Evolutionary conservation across 2,797 vertebrate genomes (phyloP), one percentile per base, ranked within the genome.

Genomic region (Lagodon rhomboides): DNA sequence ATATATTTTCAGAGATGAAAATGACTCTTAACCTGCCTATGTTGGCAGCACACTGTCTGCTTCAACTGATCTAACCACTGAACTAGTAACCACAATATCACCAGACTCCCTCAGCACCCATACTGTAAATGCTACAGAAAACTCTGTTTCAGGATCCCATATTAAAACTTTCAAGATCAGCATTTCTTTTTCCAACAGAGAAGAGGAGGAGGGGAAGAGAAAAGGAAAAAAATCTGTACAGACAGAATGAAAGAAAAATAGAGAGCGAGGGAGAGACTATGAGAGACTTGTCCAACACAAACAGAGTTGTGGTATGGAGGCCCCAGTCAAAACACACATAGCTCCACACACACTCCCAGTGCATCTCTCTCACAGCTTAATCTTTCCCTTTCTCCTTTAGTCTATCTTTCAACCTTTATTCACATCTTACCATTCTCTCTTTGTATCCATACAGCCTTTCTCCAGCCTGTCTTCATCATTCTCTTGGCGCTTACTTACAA

Each of bases 231-330:
- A 25, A 68, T 25, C 71, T 73, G 25, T 15, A 59, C 27, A 73
- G 79, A 83, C 75, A 66, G 47, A 91, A 72, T 58, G 64, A 72
- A 84, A 89, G 80, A 80, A 80, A 85, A 83, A 83, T 59, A 79
- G 56, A 71, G 58, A 55, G 13, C 54, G 34, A 38, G 22, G 56
- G 22, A 50, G 47, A 50, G 60, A 84, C 73, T 44, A 62, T 68
- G 73, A 74, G 63, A 65, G 68, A 59, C 25, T 46, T 75, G 66
- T 88, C 86, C 90, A 89, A 89, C 79, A 89, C 83, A 90, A 88
- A 88, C 80, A 90, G 68, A 80, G 68, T 78, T 84, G 78, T 85
- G 82, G 81, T 82, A 75, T 87, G 72, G 83, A 88, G 81, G 79
- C 83, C 84, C 77, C 78, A 85, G 76, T 92, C 53, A 86, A 90